A percentile compares a stretch with the other conserved stretches of the same genome.
These are phyloP conservation scores for Menidia menidia DNA, from an alignment of 2,797 vertebrate species.

Conservation along the genomic window DNA sequence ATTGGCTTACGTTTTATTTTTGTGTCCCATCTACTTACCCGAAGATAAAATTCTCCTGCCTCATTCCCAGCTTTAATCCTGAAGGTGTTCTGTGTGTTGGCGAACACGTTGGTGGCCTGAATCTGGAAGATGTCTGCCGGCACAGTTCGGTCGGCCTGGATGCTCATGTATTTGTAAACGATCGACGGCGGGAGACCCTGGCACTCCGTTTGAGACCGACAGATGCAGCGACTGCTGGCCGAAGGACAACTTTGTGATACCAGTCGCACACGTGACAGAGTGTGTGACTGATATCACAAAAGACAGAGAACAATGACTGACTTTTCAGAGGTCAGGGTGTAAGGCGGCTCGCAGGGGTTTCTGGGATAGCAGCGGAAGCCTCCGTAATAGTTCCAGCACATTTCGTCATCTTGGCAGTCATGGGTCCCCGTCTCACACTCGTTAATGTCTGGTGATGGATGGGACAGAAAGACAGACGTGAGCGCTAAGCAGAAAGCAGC, in stretches of 20 bases:
- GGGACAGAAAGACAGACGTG: constrained; percentile 31
- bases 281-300: too few relatives aligned
- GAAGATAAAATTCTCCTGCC: constrained; percentile 89
- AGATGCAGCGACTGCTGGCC: constrained; percentile 91
- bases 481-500: background rate
- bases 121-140: constrained; percentile 98
- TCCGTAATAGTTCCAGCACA: constrained; percentile 96
- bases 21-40: constrained; percentile 70
- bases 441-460: constrained; percentile 88
- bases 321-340: constrained; percentile 91
- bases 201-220: constrained; percentile 85
- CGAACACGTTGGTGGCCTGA: constrained; percentile 93
- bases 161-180: constrained; percentile 97
- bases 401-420: constrained; percentile 92
- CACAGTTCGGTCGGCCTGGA: constrained; percentile 89
- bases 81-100: constrained; percentile 96
- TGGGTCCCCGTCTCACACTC: constrained; percentile 93
- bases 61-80: constrained; percentile 97
- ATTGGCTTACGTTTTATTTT: background rate
- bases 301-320: constrained; percentile 79
- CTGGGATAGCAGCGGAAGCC: constrained; percentile 95
- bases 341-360: constrained; percentile 94
- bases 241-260: background rate
- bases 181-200: constrained; percentile 87
- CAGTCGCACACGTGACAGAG: too few relatives aligned